phyloP scores from a whole-genome alignment of 2,113 vertebrate species.

The Aythya baeri region DNA sequence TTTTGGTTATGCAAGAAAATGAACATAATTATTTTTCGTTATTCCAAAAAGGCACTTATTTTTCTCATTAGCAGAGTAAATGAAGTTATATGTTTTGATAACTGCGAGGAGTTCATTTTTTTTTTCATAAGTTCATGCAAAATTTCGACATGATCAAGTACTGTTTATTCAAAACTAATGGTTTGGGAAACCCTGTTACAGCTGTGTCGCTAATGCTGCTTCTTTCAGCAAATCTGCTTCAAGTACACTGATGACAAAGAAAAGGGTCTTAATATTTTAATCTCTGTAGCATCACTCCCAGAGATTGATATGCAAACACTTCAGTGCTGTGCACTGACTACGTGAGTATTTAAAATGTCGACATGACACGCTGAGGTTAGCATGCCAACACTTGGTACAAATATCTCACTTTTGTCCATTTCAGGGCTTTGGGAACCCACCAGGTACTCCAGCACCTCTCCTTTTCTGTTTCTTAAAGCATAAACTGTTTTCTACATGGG shows the following conservation, averaged over 20 bases:
- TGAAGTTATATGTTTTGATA: constrained; percentile 22
- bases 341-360: not conserved
- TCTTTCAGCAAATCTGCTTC: constrained; percentile 31
- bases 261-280: not conserved
- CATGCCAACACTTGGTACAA: rapidly evolving
- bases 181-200: not conserved
- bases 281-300: not conserved
- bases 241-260: constrained; percentile 33
- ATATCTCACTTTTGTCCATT: not conserved
- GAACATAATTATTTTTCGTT: constrained; percentile 6
- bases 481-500: constrained; percentile 6
- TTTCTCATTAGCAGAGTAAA: constrained; percentile 28
- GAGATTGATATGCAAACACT: not conserved
- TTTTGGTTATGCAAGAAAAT: not conserved
- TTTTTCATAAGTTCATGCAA: not conserved
- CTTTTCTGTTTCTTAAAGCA: constrained; percentile 32
- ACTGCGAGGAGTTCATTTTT: not conserved
- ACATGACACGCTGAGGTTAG: not conserved
- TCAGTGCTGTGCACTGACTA: not conserved
- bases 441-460: not conserved
- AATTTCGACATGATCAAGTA: constrained; percentile 5
- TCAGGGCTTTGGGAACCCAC: not conserved
- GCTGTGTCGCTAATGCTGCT: not conserved
- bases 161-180: constrained; percentile 52
- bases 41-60: not conserved